Base-by-base conservation (phyloP, 2,797 vertebrate species). In the Chanos chanos region DNA sequence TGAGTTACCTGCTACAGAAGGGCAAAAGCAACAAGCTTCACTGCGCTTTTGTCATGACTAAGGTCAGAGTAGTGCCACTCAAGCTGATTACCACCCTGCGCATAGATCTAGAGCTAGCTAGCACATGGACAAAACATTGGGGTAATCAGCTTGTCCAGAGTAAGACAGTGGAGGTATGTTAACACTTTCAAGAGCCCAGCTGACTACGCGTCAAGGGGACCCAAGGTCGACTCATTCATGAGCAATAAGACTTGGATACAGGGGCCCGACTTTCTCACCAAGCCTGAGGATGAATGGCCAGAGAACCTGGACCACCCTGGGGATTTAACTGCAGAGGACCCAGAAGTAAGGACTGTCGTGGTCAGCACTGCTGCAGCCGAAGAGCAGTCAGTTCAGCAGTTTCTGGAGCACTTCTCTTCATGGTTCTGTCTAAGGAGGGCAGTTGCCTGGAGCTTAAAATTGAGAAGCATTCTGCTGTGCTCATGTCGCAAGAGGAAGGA, bases 41-140 rank as follows among this genome's bases (percentile, higher is more conserved):
- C 13, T 50, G 22, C 51, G 55, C 55, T 8, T 54, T 64, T 21
- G 31, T 68, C 0, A 68, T 68, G 55, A 61, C 60, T 30, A 68
- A 72, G 21, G 36, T 34, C 9, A 9, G 44, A 18, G 56, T 64
- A 5, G 43, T 54, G 3, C 36, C 49, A 4, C 16, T 58, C 3
- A 64, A 64, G 9, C 5, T 10, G 1, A 24, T 68, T 3, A 44
- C 56, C 1, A 57, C 65, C 3, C 45, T 66, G 10, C 34, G 47
- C 1, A 66, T 69, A 66, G 56, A 64, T 13, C 16, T 72, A 5
- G 16, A 27, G 0, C 58, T 66, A 9, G 53, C 67, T 25, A 49
- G 16, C 1, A 31, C 66, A 27, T 31, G 2, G 51, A 13, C 1
- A 40, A 19, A 30, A 45, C n/a, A 24, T 50, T 18, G n/a, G 64